Base-by-base conservation (phyloP, 2,888 invertebrate genomes). In the Dicyrtoma fusca region DNA sequence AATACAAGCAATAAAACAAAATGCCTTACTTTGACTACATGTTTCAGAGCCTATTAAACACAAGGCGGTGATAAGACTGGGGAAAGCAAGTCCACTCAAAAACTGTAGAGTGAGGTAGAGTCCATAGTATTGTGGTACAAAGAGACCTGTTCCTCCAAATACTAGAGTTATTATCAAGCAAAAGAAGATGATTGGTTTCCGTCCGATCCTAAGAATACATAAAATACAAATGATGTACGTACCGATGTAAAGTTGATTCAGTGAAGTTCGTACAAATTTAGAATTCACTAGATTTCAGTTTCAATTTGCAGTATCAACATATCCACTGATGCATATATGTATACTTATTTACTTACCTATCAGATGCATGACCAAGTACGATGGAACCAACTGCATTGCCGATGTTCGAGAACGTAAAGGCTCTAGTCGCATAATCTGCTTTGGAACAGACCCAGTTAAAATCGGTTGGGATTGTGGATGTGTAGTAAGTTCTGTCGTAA, bases 361-460 rank as follows among this genome's bases (percentile, higher is more conserved):
- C 88, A 70, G 86, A 87, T 77, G 87, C 82, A 82, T 87, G 86
- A 74, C 87, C 87, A 80, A 87, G 85, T 75, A 86, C 81, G 80
- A 87, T 84, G 53, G 86, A 86, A 63, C 87, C 88, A 66, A 86
- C 76, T 72, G 87, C 85, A 82, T 87, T 87, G 49, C 87, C 86
- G 69, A 86, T 82, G 79, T 85, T 85, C 74, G 84, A 83, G 76
- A 85, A 83, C 59, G 85, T 86, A 79, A 87, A 85, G 51, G 85
- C 83, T 82, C 87, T 87, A 72, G 87, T 85, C 72, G 85, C 85
- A 77, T 85, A 84, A 77, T 87, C 82, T 77, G 85, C 84, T 79
- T 85, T 84, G 49, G 85, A 84, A 80, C 88, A 88, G 19, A 88
- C 86, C 87, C 87, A 88, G 81, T 87, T 80, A 81, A 87, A 84